Evolutionary conservation across 1,140 invertebrate species (phyloP), one percentile per base, ranked within the genome.

Genomic region (Magallana ariakensis): DNA sequence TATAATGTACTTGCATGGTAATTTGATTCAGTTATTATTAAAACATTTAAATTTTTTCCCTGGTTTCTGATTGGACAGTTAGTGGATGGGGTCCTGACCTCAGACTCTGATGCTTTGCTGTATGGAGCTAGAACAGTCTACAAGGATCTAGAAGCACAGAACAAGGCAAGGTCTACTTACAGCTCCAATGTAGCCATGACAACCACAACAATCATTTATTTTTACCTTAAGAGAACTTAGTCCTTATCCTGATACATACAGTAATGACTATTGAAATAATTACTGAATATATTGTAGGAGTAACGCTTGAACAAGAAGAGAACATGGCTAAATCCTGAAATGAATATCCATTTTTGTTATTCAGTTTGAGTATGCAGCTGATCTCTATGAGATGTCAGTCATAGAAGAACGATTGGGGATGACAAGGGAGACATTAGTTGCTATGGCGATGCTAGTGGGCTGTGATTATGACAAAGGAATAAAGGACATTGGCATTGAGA

Each of bases 101-200:
- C 98, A 95, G 98, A 98, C 93, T 97, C 97, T 0, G 98, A 98
- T 93, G 98, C 97, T 92, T 98, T 98, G 94, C 96, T 98, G 6
- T 98, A 98, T 93, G 98, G 98, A 15, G 98, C 97, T 46, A 94
- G 95, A 90, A 95, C 96, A 22, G 97, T 98, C 2, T 98, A 97
- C 91, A 95, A 97, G 87, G 98, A 98, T 94, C 98, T 98, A 94
- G 97, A 96, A 58, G 96, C 97, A 86, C 92, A 94, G 81, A 87
- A 89, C 26, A 94, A 93, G 92, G 93, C 92, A 90, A 62, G 16
- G 53, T 26, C 58, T 22, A 33, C 26, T 16, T 58, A 13, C 8
- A 26, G 15, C 16, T 62, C 19, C 19, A 16, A 16, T 15, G 58
- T 62, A n/a, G 33, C 2, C 33, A 46, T 5, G 5, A 46, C 33